These are phyloP conservation scores for Hybognathus amarus DNA, from an alignment of 2,797 vertebrate species.

Conservation along the genomic window DNA sequence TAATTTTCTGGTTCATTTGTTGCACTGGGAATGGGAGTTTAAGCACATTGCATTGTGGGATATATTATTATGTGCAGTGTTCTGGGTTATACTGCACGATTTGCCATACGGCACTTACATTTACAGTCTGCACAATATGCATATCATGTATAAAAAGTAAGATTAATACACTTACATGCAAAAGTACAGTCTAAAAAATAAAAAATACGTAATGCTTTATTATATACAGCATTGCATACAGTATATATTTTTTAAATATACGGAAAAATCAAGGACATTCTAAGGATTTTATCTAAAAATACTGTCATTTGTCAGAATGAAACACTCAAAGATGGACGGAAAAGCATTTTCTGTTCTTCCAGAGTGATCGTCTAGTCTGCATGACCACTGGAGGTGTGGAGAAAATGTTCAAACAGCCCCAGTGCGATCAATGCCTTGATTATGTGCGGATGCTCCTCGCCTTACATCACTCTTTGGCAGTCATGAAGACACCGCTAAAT, in stretches of 20 bases:
- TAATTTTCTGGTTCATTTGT: neutral
- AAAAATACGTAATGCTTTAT: neutral
- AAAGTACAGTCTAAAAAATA: neutral
- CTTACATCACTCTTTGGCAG: conserved; percentile 69
- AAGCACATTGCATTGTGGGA: neutral
- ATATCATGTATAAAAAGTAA: neutral
- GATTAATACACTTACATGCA: neutral
- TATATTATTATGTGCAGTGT: neutral
- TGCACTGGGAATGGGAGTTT: neutral
- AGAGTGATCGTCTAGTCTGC: conserved; percentile 27
- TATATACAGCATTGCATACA: neutral
- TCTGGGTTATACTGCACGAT: neutral
- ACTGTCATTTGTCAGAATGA: conserved; percentile 12
- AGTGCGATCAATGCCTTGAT: conserved; percentile 73
- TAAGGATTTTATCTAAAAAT: neutral
- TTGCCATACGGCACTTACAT: neutral
- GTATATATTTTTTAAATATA: neutral
- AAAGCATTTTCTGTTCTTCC: conserved; percentile 23
- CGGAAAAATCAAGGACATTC: neutral
- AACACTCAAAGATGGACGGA: conserved; percentile 17
- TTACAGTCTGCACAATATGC: neutral
- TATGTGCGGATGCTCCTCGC: conserved; percentile 74
- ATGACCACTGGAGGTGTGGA: conserved; percentile 29
- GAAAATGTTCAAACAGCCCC: conserved; percentile 46
- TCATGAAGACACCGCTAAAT: conserved; percentile 69